Conservation (phyloP, 2,113 vertebrate genomes). For the Ardeotis arabs region DNA sequence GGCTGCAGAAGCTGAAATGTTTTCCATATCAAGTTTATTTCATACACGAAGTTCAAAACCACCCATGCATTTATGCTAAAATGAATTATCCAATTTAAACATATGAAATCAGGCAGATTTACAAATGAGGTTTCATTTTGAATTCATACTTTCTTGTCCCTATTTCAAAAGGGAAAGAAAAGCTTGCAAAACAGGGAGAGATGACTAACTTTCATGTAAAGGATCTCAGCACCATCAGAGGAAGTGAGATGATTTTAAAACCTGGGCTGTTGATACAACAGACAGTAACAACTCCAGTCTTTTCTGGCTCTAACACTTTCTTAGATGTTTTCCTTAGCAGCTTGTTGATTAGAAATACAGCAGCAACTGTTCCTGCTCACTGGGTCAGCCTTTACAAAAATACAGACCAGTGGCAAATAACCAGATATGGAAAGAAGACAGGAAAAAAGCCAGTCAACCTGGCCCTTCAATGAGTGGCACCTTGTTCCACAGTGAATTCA, state of each 20-base stretch:
- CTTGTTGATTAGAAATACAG: background rate
- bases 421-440: background rate
- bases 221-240: background rate
- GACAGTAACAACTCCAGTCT: background rate
- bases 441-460: background rate
- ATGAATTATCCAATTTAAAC: constrained; percentile 5
- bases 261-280: background rate
- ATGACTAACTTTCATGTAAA: background rate
- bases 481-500: background rate
- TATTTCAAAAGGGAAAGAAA: background rate
- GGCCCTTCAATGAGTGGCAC: rapidly evolving
- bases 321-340: background rate
- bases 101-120: background rate
- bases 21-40: constrained; percentile 47
- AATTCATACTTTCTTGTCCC: background rate
- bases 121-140: background rate
- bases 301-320: background rate
- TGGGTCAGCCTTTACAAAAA: background rate
- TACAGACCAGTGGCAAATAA: background rate
- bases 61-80: constrained; percentile 13
- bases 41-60: constrained; percentile 19
- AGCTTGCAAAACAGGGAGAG: background rate
- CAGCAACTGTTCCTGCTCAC: background rate
- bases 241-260: constrained; percentile 16
- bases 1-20: constrained; percentile 19